Percentiles rank a stretch among this genome's conserved stretches.
Conservation (phyloP, 2,797 vertebrate genomes). For the Trachurus trachurus region DNA sequence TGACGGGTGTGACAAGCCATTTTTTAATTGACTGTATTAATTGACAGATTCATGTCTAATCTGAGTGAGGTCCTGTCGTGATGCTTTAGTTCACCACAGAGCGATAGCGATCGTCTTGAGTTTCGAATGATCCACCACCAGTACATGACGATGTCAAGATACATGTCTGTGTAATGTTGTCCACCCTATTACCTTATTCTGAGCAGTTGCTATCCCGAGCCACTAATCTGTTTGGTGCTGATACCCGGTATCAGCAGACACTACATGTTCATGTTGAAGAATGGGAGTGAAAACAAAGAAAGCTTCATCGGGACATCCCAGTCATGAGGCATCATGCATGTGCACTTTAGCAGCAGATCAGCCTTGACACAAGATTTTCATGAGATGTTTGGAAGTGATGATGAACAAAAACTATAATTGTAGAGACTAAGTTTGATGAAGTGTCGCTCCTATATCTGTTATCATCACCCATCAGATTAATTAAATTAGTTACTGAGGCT, state of each 20-base stretch:
- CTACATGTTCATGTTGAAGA: neutral
- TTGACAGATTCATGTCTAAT: slow-evolving; percentile 16
- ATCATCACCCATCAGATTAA: neutral
- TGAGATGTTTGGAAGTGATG: neutral
- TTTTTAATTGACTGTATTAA: slow-evolving; percentile 7
- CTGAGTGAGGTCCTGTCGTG: neutral
- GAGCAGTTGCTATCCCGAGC: neutral
- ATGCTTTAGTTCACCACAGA: neutral
- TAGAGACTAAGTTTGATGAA: neutral
- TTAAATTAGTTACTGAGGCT: neutral
- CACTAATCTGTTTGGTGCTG: neutral
- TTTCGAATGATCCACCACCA: neutral
- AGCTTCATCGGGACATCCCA: neutral
- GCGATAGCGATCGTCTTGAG: neutral
- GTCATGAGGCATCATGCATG: slow-evolving; percentile 17
- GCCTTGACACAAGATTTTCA: neutral
- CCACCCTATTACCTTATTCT: neutral
- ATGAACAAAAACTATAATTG: neutral
- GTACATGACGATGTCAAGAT: neutral
- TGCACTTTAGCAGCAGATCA: neutral
- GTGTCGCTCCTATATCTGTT: neutral
- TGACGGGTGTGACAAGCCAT: neutral
- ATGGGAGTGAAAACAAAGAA: neutral
- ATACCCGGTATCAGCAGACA: slow-evolving; percentile 4
- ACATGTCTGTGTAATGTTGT: neutral